phyloP scores from a whole-genome alignment of 2,113 vertebrate species.

The Panthera tigris region DNA sequence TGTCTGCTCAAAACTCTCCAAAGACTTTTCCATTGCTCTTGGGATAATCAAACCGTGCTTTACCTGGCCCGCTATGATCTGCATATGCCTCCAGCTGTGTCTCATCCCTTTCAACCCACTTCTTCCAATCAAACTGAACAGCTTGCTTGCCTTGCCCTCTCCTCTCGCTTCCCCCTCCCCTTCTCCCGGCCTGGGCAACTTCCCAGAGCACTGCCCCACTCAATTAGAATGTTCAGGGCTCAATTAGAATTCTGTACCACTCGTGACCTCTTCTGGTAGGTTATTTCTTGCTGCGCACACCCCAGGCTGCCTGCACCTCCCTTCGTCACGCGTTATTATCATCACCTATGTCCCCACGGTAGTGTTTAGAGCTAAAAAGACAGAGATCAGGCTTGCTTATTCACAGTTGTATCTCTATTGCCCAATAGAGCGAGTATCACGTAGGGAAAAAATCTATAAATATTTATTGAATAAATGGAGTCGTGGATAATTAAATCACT shows the following conservation, averaged over 20 bases:
- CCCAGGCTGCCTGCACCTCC: background rate
- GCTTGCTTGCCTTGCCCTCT: background rate
- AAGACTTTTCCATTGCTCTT: background rate
- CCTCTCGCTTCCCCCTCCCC: no score
- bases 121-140: background rate
- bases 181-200: background rate
- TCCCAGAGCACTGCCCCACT: background rate
- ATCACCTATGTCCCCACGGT: background rate
- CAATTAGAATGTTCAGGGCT: background rate
- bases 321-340: background rate
- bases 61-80: background rate
- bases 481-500: conserved; percentile 52
- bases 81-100: background rate
- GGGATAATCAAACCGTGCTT: background rate
- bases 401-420: background rate
- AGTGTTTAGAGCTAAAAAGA: background rate
- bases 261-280: background rate
- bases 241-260: background rate
- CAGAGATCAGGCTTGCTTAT: background rate
- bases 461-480: conserved; percentile 20
- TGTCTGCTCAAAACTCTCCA: background rate
- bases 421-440: background rate
- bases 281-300: background rate
- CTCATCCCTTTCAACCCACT: background rate
- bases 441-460: conserved; percentile 4